Evolutionary conservation across 1,140 invertebrate genomes (phyloP), one percentile per base, ranked within the genome.

Genomic region (Drosophila sucinea): DNA sequence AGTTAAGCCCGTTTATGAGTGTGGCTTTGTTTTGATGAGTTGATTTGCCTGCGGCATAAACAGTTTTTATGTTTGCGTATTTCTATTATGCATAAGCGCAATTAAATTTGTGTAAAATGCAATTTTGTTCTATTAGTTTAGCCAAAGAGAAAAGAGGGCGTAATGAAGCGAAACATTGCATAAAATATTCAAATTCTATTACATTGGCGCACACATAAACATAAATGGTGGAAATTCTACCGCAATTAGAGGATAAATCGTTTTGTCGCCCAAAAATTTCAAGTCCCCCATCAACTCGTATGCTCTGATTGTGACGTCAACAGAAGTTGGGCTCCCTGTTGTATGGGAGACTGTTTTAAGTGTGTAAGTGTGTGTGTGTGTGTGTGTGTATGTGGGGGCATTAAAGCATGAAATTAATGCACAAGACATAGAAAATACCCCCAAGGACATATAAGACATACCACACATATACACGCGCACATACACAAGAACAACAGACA

Each of bases 381-480:
- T 69, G 29, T 61, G 55, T 54, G 17, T 68, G 56, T 73, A 62
- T 74, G 71, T 63, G 40, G 58, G 61, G 64, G 76, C 76, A 79
- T 79, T 79, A 79, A 79, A 76, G 76, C 76, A 79, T 79, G 76
- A 79, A 79, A 79, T 79, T 79, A 79, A 79, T 79, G 73, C 73
- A 79, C 76, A 79, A 75, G 68, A 51, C 76, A 79, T 62, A 72
- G 73, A 64, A 72, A 71, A 79, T 76, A 79, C 68, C 73, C 76
- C 67, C 71, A 76, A 76, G 76, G 76, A 79, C 76, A 78, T 47
- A 60, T 47, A 58, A 51, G 32, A 70, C 35, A 25, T 29, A 67
- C 11, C 38, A 67, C 44, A 69, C 40, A 23, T 32, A 47, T 30
- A 70, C 27, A 40, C 56, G 60, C 44, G 32, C 10, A 29, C 32